phyloP scores from a whole-genome alignment of 2,797 vertebrate genomes.

The Anguilla megastoma region DNA sequence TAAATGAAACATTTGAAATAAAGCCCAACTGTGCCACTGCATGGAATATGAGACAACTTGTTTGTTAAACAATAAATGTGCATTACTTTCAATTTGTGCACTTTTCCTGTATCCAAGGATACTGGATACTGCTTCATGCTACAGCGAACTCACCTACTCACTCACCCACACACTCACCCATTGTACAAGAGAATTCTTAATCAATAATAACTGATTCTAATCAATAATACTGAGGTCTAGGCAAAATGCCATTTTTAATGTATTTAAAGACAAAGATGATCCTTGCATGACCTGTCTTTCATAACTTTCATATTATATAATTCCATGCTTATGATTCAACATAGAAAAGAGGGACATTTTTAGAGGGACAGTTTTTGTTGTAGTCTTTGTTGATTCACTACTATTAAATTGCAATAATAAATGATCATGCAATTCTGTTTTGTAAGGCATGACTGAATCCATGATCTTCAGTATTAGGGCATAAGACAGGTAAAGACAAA shows the following conservation, averaged over 20 bases:
- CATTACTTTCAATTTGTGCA: neutral
- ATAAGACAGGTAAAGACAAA: neutral
- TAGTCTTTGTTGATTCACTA: slow-evolving; percentile 10
- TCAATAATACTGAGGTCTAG: neutral
- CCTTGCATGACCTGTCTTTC: slow-evolving; percentile 15
- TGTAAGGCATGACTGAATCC: neutral
- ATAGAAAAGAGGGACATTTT: neutral
- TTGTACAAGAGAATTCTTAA: neutral
- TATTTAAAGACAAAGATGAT: neutral
- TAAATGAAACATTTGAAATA: neutral
- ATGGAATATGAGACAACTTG: neutral
- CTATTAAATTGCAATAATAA: slow-evolving; percentile 19
- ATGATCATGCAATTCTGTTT: neutral
- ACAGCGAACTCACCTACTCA: neutral
- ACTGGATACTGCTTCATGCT: neutral
- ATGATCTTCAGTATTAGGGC: neutral
- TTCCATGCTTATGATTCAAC: neutral
- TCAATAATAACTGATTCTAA: neutral
- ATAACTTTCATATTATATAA: slow-evolving; percentile 11
- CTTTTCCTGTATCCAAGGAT: neutral
- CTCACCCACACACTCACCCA: neutral
- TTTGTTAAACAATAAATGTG: neutral
- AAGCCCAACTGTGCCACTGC: neutral
- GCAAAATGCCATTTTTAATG: slow-evolving; percentile 20
- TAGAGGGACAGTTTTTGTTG: neutral